phyloP scores from a whole-genome alignment of 2,888 invertebrate genomes.

The Boloria euphrosyne region DNA sequence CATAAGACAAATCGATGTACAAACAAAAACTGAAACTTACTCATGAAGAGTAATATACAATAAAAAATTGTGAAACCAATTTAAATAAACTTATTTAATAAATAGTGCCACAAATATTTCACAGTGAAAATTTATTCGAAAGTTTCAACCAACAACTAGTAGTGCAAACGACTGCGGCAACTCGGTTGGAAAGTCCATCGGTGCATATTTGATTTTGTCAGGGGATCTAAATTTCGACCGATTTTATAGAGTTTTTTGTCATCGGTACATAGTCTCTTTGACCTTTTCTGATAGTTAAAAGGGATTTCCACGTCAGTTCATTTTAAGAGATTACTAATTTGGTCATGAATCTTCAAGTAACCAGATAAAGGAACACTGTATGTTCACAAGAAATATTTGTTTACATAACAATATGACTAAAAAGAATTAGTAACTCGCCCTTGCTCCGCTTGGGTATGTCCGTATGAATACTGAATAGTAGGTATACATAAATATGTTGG shows the following conservation, averaged over 20 bases:
- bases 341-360: too few species aligned
- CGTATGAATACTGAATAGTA: too few species aligned
- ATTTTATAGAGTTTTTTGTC: conserved; percentile 7
- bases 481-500: too few species aligned
- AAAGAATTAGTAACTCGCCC: too few species aligned
- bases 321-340: neutral
- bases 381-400: too few species aligned
- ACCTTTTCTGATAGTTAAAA: neutral
- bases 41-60: too few species aligned
- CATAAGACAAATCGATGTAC: too few species aligned
- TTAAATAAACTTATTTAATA: neutral
- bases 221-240: conserved; percentile 18
- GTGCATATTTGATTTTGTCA: conserved; percentile 21
- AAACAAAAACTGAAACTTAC: too few species aligned
- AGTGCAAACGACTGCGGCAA: conserved; percentile 13
- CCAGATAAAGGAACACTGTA: too few species aligned
- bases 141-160: neutral
- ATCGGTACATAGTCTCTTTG: conserved; percentile 1
- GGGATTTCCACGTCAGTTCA: neutral
- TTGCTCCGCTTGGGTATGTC: too few species aligned
- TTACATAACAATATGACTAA: too few species aligned
- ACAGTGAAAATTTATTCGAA: conserved; percentile 6
- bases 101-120: neutral
- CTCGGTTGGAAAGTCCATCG: conserved; percentile 21
- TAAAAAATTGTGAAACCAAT: neutral